phyloP scores from a whole-genome alignment of 2,797 vertebrate species.

The Chiroxiphia lanceolata region DNA sequence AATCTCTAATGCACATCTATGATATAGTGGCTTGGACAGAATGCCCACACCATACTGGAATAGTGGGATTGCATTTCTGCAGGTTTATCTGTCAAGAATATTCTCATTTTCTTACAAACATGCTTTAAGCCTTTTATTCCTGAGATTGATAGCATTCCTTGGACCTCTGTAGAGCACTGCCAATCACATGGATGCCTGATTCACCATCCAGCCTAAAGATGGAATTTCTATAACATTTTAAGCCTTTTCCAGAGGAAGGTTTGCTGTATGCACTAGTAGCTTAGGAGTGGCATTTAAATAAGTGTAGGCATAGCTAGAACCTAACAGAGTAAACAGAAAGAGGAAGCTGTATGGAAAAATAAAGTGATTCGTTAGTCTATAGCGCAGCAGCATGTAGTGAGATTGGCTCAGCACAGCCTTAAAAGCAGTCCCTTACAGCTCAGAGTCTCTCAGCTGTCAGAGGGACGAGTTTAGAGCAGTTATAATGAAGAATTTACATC shows the following conservation, averaged over 20 bases:
- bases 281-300: background rate
- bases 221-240: background rate
- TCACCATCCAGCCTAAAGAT: background rate
- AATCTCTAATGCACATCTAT: background rate
- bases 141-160: background rate
- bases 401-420: background rate
- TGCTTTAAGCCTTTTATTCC: background rate
- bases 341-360: background rate
- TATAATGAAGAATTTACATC: background rate
- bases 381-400: background rate
- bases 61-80: background rate
- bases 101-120: constrained; percentile 4
- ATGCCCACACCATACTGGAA: background rate
- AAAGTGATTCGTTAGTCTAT: background rate
- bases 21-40: background rate
- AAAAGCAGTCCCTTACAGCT: background rate
- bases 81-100: background rate
- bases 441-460: background rate
- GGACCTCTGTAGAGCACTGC: fast-evolving
- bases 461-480: background rate
- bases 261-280: background rate
- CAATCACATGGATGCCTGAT: background rate
- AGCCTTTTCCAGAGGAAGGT: background rate
- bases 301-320: background rate
- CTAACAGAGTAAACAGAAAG: background rate